These are phyloP conservation scores for Tachyglossus aculeatus DNA, from an alignment of 2,797 vertebrate species.

Conservation along the genomic window DNA sequence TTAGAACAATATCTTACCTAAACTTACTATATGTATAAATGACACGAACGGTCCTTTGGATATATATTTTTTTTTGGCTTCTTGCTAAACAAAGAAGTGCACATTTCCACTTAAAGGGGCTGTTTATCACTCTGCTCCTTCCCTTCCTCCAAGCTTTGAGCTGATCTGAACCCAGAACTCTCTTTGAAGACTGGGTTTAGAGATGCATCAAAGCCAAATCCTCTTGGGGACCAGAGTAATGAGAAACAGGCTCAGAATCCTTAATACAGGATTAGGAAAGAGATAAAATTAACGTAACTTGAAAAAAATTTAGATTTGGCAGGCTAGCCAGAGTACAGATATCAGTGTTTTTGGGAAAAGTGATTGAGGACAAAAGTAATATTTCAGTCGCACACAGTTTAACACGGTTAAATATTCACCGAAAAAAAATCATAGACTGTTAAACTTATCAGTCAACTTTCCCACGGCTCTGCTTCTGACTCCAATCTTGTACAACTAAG, in stretches of 20 bases:
- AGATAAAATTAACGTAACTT: neutral
- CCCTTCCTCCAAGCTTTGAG: neutral
- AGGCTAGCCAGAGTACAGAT: neutral
- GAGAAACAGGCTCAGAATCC: neutral
- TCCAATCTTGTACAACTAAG: no score
- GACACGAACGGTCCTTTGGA: neutral
- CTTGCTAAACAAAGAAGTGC: neutral
- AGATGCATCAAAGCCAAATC: neutral
- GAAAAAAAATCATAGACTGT: no score
- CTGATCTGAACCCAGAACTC: neutral
- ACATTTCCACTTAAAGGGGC: neutral
- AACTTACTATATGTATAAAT: constrained; percentile 5
- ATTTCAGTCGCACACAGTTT: no score
- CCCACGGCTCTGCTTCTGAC: no score
- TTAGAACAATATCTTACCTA: constrained; percentile 1
- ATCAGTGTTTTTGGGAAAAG: no score
- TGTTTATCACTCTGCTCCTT: neutral
- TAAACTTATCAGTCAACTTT: no score
- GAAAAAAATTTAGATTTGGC: neutral
- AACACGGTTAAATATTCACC: no score
- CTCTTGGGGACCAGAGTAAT: neutral
- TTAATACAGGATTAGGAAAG: neutral
- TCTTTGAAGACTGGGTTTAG: neutral
- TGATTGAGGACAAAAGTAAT: neutral
- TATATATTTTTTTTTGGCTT: neutral